phyloP scores from a whole-genome alignment of 92 coral and sea anemone genomes.

The Epizoanthus illoricatus region DNA sequence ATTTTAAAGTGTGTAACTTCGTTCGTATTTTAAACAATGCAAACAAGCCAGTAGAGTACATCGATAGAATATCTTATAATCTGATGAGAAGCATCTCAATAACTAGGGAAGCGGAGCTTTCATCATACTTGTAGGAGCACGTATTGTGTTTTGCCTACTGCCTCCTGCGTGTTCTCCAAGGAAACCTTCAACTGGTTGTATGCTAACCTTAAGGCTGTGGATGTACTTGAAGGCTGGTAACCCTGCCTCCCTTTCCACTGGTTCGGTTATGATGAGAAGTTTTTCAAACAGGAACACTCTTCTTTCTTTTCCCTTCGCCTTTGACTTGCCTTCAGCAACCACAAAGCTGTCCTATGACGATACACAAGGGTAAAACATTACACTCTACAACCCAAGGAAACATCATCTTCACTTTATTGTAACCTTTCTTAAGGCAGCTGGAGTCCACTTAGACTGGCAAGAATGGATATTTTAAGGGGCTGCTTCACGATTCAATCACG shows the following conservation, averaged over 20 bases:
- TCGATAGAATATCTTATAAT: no score
- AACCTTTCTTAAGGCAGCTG: no score
- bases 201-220: conserved; percentile 69
- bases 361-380: not conserved
- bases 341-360: conserved; percentile 61
- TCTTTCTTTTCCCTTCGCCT: conserved; percentile 76
- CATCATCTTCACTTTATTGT: no score
- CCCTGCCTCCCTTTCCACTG: conserved; percentile 74
- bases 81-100: not conserved
- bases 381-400: no score
- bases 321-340: conserved; percentile 82
- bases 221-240: conserved; percentile 63
- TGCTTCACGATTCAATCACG: no score
- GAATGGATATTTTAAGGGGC: no score
- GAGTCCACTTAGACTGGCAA: no score
- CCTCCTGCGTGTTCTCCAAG: not conserved
- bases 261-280: conserved; percentile 64
- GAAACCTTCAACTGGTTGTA: not conserved
- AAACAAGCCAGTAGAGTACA: no score
- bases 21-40: no score
- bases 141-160: not conserved
- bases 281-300: conserved; percentile 81
- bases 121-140: no score
- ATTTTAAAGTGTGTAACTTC: no score
- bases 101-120: no score